A percentile compares a stretch with the other conserved stretches of the same genome.
Conservation (phyloP, 2,888 invertebrate genomes). For the Diadegma fenestrale region DNA sequence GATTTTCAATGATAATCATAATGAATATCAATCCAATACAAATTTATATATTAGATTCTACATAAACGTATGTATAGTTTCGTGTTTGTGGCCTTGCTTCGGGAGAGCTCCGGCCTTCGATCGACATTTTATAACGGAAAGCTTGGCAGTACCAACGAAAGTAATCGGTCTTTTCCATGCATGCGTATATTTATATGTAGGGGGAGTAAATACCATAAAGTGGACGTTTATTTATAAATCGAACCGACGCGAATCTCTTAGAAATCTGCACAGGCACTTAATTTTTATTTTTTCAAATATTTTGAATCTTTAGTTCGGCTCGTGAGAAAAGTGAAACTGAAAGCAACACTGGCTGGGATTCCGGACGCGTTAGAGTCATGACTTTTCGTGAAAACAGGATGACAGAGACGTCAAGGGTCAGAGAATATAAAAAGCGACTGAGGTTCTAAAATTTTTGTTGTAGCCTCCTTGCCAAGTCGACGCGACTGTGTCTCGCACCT, state of each 20-base stretch:
- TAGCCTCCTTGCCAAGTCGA: background rate
- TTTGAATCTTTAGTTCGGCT: background rate
- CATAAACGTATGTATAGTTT: background rate
- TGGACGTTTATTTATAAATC: background rate
- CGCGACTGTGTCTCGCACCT: background rate
- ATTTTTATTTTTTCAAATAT: too few species aligned
- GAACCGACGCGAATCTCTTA: background rate
- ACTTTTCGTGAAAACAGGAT: background rate
- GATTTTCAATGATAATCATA: slow-evolving; percentile 8
- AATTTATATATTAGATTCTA: slow-evolving; percentile 2
- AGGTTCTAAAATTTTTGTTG: background rate
- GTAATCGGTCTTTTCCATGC: slow-evolving; percentile 47
- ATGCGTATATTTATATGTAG: slow-evolving; percentile 6
- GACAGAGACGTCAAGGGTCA: background rate
- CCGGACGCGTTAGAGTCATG: background rate
- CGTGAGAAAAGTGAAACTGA: background rate
- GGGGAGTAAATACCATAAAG: background rate
- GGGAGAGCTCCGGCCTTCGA: slow-evolving; percentile 58
- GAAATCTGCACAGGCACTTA: too few species aligned
- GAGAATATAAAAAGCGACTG: background rate
- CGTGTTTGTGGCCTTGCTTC: slow-evolving; percentile 52
- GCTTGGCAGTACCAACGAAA: slow-evolving; percentile 48
- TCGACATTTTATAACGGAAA: slow-evolving; percentile 46
- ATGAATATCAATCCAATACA: slow-evolving; percentile 9
- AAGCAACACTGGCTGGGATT: background rate